phyloP scores from a whole-genome alignment of 2,797 vertebrate species.

The Vultur gryphus region DNA sequence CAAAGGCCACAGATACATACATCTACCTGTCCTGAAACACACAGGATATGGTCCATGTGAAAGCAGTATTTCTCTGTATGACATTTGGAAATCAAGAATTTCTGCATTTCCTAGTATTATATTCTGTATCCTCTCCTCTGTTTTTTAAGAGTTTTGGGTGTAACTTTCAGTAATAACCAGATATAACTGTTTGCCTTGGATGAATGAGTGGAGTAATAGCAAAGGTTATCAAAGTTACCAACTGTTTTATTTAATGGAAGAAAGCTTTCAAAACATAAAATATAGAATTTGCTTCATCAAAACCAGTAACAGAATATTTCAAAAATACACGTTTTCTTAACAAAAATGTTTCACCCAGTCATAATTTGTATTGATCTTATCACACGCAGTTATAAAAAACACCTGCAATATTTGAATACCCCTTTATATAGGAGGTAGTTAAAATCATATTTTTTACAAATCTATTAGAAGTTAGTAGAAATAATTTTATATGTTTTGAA shows the following conservation, averaged over 20 bases:
- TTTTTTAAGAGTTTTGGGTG: not conserved
- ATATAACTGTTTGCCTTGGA: not conserved
- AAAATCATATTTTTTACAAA: not conserved
- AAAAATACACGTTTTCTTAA: not conserved
- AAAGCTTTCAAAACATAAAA: not conserved
- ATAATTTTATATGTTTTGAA: not conserved
- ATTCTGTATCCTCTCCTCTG: not conserved
- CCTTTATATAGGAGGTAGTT: not conserved
- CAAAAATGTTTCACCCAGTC: not conserved
- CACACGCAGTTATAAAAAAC: not conserved
- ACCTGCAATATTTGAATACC: not conserved
- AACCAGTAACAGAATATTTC: not conserved
- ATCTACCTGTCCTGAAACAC: not conserved
- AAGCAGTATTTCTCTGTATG: not conserved
- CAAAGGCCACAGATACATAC: not conserved
- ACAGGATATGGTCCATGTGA: rapidly evolving
- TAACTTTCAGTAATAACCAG: not conserved
- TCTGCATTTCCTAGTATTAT: not conserved
- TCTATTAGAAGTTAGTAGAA: not conserved
- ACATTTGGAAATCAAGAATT: not conserved
- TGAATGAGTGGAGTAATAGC: not conserved
- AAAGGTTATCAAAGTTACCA: not conserved
- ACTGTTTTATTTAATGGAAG: not conserved
- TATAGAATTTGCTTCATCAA: not conserved
- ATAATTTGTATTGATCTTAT: not conserved